These are phyloP conservation scores for Atethmia centrago DNA, from an alignment of 2,888 invertebrate species.

Conservation along the genomic window DNA sequence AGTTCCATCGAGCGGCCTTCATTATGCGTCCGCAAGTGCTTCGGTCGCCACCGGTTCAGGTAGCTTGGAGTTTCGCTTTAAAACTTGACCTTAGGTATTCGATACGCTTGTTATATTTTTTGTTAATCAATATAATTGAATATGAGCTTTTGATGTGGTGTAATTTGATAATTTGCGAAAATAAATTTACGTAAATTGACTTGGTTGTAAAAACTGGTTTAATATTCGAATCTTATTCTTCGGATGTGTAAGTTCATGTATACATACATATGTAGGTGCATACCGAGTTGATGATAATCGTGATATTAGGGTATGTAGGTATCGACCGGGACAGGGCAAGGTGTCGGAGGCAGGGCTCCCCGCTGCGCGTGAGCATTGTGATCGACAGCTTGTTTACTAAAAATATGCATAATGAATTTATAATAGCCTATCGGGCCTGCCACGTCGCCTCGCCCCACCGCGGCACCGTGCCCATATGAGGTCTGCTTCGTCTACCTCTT, in stretches of 20 bases:
- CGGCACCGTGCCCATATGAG: slow-evolving; percentile 72
- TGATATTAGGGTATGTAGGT: slow-evolving; percentile 80
- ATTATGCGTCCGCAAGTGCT: slow-evolving; percentile 86
- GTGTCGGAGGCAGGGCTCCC: slow-evolving; percentile 86
- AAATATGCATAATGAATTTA: slow-evolving; percentile 91
- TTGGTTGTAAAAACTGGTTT: slow-evolving; percentile 80
- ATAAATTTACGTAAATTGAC: slow-evolving; percentile 80
- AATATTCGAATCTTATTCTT: slow-evolving; percentile 71
- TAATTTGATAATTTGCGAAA: slow-evolving; percentile 87
- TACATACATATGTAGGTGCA: slow-evolving; percentile 63
- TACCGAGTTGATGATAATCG: slow-evolving; percentile 77
- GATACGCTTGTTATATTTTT: slow-evolving; percentile 86
- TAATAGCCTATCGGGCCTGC: slow-evolving; percentile 84
- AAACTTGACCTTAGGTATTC: slow-evolving; percentile 89
- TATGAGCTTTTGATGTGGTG: slow-evolving; percentile 86
- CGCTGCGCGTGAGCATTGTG: slow-evolving; percentile 88
- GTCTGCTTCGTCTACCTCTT: slow-evolving; percentile 68
- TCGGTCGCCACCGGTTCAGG: slow-evolving; percentile 86
- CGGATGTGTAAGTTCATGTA: slow-evolving; percentile 58
- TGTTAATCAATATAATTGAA: slow-evolving; percentile 83
- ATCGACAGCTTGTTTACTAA: slow-evolving; percentile 91
- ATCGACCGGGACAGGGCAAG: slow-evolving; percentile 77
- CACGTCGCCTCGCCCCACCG: slow-evolving; percentile 77
- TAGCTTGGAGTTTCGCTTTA: slow-evolving; percentile 85
- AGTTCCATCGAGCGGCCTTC: slow-evolving; percentile 86